Evolutionary conservation across 2,888 invertebrate genomes (phyloP).

Genomic region (Gisinianus flammeolus): DNA sequence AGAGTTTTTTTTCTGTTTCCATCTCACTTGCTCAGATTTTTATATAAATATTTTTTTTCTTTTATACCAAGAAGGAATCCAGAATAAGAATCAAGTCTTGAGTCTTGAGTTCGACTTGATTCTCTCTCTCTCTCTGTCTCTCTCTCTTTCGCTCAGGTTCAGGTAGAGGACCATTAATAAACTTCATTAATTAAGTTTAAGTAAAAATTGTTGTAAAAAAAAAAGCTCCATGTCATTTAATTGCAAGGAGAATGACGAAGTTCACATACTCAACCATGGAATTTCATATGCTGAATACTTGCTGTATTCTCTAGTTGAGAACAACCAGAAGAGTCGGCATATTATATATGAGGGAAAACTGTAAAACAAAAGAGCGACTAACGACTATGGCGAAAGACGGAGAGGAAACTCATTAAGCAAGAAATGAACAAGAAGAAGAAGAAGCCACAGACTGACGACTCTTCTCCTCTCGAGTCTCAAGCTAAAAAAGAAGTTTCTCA

Average conservation of each 20-base stretch:
- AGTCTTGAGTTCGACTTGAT: background rate
- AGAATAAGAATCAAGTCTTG: background rate
- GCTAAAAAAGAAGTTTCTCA: constrained; percentile 22
- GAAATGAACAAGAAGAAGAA: background rate
- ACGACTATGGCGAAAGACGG: too few relatives aligned
- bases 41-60: background rate
- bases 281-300: background rate
- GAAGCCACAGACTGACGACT: background rate
- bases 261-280: background rate
- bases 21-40: background rate
- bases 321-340: background rate
- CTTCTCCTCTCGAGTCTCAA: background rate
- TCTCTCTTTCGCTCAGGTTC: background rate
- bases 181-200: constrained; percentile 39
- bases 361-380: background rate
- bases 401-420: constrained; percentile 19
- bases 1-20: background rate
- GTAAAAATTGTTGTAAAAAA: constrained; percentile 41
- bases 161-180: constrained; percentile 16
- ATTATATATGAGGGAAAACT: background rate
- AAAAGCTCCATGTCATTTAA: constrained; percentile 9
- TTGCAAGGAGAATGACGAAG: background rate
- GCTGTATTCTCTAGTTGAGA: background rate
- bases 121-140: background rate
- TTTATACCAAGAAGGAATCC: too few relatives aligned